Evolutionary conservation across 2,888 invertebrate genomes (phyloP).

Genomic region (Bunonema sp.): DNA sequence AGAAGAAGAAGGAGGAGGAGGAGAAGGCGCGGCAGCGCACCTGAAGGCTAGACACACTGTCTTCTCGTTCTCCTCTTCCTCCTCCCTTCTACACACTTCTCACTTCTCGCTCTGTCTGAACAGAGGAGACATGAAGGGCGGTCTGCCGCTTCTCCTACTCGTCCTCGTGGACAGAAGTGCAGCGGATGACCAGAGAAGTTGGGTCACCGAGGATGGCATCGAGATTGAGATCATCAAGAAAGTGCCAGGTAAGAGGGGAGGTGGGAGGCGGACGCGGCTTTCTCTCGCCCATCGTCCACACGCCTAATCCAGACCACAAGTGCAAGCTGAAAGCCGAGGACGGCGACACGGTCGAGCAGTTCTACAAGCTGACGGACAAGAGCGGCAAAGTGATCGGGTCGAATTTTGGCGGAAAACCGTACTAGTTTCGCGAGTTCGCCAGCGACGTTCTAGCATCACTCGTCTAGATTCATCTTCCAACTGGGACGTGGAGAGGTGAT

Average conservation of each 20-base stretch:
- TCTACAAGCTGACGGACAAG: constrained; percentile 35
- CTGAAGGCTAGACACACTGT: no score
- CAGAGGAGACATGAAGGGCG: no score
- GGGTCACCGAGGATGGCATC: constrained; percentile 40
- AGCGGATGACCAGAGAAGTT: constrained; percentile 21
- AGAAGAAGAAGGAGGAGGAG: no score
- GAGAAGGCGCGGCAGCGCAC: no score
- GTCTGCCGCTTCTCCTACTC: no score
- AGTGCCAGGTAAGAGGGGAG: constrained; percentile 20
- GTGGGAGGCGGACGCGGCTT: not conserved
- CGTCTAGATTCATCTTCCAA: constrained; percentile 25
- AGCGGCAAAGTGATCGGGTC: constrained; percentile 37
- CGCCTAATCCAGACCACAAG: constrained; percentile 34
- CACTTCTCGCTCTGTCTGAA: no score
- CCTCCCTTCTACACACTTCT: no score
- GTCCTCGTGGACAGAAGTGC: no score
- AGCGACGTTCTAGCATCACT: not conserved
- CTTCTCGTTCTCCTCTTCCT: no score
- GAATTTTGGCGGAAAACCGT: constrained; percentile 38
- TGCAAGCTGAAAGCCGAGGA: constrained; percentile 32
- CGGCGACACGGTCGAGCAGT: constrained; percentile 39
- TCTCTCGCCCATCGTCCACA: no score
- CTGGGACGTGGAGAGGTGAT: constrained; percentile 35
- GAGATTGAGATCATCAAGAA: constrained; percentile 42
- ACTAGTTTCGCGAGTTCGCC: constrained; percentile 2